Evolutionary conservation across 2,797 vertebrate species (phyloP).

Genomic region (Adrianichthys oophorus): DNA sequence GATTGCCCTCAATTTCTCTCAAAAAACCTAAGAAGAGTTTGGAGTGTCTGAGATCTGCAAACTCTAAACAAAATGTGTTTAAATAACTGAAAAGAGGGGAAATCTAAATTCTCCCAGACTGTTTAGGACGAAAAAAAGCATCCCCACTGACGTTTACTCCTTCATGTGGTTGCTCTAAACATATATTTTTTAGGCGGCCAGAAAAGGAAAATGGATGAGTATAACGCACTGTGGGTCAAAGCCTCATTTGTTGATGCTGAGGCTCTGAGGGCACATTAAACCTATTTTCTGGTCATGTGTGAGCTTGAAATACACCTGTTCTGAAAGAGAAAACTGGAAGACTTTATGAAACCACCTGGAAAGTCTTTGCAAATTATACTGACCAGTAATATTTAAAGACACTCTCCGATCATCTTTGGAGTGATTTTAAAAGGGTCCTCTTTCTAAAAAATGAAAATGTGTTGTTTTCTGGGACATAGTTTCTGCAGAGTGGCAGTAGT

Average conservation of each 20-base stretch:
- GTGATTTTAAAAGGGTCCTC: no score
- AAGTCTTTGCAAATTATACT: conserved; percentile 8
- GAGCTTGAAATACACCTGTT: conserved; percentile 40
- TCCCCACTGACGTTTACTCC: conserved; percentile 69
- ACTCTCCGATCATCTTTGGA: no score
- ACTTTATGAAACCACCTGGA: neutral
- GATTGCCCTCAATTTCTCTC: neutral
- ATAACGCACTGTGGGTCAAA: conserved; percentile 29
- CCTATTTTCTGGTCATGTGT: conserved; percentile 43
- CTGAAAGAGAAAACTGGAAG: conserved; percentile 9
- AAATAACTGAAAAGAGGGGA: conserved; percentile 73
- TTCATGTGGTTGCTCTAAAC: conserved; percentile 68
- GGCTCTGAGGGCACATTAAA: conserved; percentile 41
- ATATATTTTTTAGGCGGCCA: conserved; percentile 60
- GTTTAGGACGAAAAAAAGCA: conserved; percentile 75
- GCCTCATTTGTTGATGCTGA: conserved; percentile 29
- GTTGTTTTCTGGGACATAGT: no score
- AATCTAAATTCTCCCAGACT: conserved; percentile 79
- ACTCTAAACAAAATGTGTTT: conserved; percentile 35
- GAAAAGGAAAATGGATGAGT: conserved; percentile 58
- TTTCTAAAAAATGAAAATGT: no score
- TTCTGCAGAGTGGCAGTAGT: no score
- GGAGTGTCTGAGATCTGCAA: conserved; percentile 31
- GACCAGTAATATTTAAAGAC: neutral
- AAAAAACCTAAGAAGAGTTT: no score